Evolutionary conservation across 2,797 vertebrate species (phyloP).

Genomic region (Aulostomus chinensis): DNA sequence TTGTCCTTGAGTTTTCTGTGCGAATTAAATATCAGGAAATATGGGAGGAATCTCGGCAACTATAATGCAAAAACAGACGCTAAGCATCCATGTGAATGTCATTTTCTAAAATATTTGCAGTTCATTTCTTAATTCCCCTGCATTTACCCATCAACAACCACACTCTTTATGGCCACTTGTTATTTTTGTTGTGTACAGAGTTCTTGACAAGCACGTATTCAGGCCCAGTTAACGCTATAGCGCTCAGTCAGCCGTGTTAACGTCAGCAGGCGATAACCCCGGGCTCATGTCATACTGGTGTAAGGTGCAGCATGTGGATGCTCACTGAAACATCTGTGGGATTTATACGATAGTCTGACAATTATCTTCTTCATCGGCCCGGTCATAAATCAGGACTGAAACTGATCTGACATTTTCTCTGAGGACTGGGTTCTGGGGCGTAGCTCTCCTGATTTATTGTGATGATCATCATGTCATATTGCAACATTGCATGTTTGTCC

Average conservation of each 20-base stretch:
- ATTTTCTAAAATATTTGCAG: slow-evolving; percentile 1
- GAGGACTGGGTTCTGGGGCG: background rate
- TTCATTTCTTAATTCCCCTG: background rate
- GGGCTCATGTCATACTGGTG: slow-evolving; percentile 23
- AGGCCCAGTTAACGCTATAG: too few species aligned
- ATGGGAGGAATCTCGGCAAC: slow-evolving; percentile 41
- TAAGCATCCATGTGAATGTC: slow-evolving; percentile 29
- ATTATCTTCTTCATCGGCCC: slow-evolving; percentile 8
- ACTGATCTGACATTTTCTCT: too few species aligned
- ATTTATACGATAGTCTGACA: slow-evolving; percentile 13
- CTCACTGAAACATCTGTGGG: background rate
- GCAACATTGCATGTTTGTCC: slow-evolving; percentile 20
- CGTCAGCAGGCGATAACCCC: slow-evolving; percentile 36
- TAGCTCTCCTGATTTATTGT: slow-evolving; percentile 11
- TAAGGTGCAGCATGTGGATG: slow-evolving; percentile 3
- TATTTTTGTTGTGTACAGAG: background rate
- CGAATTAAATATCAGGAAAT: slow-evolving; percentile 20
- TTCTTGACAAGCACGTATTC: background rate
- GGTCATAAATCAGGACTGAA: slow-evolving; percentile 9
- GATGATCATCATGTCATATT: slow-evolving; percentile 36
- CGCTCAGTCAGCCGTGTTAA: background rate
- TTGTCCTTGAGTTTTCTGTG: too few species aligned
- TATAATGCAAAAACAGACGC: slow-evolving; percentile 25
- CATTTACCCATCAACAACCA: background rate
- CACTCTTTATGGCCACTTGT: background rate